phyloP scores from a whole-genome alignment of 2,113 vertebrate species.

The Cottus gobio region DNA sequence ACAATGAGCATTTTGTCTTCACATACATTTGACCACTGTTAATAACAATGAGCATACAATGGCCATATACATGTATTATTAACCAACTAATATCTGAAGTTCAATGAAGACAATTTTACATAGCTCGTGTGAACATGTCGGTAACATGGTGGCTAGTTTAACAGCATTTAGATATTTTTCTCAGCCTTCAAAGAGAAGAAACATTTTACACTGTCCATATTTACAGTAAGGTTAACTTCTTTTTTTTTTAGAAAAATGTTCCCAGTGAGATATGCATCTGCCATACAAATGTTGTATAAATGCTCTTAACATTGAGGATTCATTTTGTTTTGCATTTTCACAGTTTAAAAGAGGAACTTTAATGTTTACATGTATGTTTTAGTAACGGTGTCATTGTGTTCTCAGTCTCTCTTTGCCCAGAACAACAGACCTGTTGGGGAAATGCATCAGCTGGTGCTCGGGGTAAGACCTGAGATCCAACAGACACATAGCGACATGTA shows the following conservation, averaged over 20 bases:
- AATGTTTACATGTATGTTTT: slow-evolving; percentile 30
- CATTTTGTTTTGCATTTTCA: slow-evolving; percentile 77
- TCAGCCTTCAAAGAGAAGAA: slow-evolving; percentile 89
- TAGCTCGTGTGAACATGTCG: slow-evolving; percentile 25
- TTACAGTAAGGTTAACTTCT: slow-evolving; percentile 82
- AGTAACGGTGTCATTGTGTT: slow-evolving; percentile 14
- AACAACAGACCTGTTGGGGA: slow-evolving; percentile 27
- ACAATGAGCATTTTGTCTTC: slow-evolving; percentile 45
- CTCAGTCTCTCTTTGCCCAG: slow-evolving; percentile 35
- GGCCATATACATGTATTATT: slow-evolving; percentile 33
- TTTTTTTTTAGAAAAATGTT: slow-evolving; percentile 89
- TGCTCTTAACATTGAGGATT: slow-evolving; percentile 73
- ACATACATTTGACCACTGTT: slow-evolving; percentile 57
- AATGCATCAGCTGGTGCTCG: slow-evolving; percentile 84
- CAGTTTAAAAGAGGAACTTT: slow-evolving; percentile 87
- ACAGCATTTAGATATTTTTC: slow-evolving; percentile 82
- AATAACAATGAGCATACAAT: slow-evolving; percentile 42
- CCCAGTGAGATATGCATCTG: slow-evolving; percentile 91
- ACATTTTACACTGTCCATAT: slow-evolving; percentile 84
- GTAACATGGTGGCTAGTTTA: slow-evolving; percentile 59
- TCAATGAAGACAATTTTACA: slow-evolving; percentile 39
- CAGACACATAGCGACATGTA: slow-evolving; percentile 82
- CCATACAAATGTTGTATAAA: slow-evolving; percentile 94
- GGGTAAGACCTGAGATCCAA: slow-evolving; percentile 85
- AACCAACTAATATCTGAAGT: slow-evolving; percentile 52